Evolutionary conservation across 2,113 vertebrate species (phyloP).

Genomic region (Cricetomys ansorgei): DNA sequence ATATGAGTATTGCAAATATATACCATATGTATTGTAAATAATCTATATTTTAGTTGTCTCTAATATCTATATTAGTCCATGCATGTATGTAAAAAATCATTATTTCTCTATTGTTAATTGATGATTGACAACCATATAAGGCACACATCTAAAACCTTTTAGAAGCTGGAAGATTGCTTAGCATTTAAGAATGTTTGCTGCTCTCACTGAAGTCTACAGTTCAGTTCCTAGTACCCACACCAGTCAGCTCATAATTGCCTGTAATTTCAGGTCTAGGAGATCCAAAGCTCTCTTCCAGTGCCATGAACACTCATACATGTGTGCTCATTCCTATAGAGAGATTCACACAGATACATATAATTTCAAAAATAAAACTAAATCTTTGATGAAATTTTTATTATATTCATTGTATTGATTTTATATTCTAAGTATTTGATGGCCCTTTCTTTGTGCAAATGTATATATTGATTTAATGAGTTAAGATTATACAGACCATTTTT

Average conservation of each 20-base stretch:
- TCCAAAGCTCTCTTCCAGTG: neutral
- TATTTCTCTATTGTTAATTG: neutral
- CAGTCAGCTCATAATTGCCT: neutral
- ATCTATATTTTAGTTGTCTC: neutral
- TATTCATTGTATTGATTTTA: neutral
- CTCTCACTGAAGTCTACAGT: neutral
- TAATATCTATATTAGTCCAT: slow-evolving; percentile 3
- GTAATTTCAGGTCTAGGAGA: too few species aligned
- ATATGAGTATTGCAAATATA: neutral
- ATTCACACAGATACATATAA: neutral
- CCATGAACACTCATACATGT: neutral
- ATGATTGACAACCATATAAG: neutral
- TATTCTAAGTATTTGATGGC: neutral
- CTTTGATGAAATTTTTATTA: neutral
- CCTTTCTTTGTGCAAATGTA: neutral
- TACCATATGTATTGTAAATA: neutral
- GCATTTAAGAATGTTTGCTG: neutral
- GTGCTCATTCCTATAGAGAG: neutral
- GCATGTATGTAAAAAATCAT: neutral
- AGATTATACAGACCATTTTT: neutral
- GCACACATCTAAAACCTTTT: neutral
- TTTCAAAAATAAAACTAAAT: too few species aligned
- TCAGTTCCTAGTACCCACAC: neutral
- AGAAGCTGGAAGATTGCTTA: neutral
- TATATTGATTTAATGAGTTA: neutral